phyloP scores from a whole-genome alignment of 2,113 vertebrate species.

The Cromileptes altivelis region DNA sequence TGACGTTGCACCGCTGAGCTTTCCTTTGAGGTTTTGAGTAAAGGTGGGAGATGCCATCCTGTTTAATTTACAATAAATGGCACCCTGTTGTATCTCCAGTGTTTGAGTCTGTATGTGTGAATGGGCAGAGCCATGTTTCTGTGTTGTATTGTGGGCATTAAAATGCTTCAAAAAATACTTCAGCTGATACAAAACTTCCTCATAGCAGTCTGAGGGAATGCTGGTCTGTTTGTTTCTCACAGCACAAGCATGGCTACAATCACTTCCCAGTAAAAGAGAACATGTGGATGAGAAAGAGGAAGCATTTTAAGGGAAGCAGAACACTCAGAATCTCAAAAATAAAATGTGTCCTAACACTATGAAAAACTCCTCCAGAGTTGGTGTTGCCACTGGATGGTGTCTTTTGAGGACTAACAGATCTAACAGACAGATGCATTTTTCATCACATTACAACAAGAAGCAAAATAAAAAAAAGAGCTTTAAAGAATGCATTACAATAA shows the following conservation, averaged over 20 bases:
- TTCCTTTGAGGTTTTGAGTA: neutral
- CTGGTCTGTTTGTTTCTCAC: neutral
- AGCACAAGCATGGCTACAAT: neutral
- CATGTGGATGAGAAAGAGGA: neutral
- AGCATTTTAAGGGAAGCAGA: conserved; percentile 17
- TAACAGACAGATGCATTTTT: too few species aligned
- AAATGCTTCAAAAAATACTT: neutral
- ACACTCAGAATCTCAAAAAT: neutral
- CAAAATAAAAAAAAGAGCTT: conserved; percentile 1
- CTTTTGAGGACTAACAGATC: too few species aligned
- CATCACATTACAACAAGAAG: too few species aligned
- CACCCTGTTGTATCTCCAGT: too few species aligned
- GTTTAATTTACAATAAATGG: neutral
- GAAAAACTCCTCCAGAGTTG: too few species aligned
- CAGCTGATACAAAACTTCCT: neutral
- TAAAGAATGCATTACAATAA: conserved; percentile 34
- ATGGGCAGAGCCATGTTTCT: neutral
- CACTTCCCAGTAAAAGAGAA: neutral
- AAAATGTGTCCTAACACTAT: neutral
- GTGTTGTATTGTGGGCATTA: neutral
- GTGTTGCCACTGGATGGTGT: too few species aligned
- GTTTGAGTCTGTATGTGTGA: neutral
- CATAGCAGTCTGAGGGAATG: neutral
- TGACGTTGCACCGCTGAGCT: neutral
- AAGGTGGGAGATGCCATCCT: neutral